Percentiles rank a stretch among this genome's conserved stretches.
phyloP scores from a whole-genome alignment of 2,113 vertebrate species.

The Chaetops frenatus region DNA sequence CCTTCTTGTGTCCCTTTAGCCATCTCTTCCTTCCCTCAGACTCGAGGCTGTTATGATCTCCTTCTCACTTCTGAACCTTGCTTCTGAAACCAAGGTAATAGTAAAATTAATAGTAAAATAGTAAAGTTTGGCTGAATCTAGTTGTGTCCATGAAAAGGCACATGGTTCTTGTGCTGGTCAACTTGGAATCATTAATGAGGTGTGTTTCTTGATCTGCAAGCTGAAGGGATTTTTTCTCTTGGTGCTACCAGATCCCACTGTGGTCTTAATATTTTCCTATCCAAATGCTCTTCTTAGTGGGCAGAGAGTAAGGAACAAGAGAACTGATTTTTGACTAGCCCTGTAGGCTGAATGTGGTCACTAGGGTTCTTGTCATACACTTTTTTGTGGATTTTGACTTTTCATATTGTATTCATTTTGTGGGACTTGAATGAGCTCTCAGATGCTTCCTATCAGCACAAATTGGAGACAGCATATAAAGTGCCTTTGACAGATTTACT shows the following conservation, averaged over 20 bases:
- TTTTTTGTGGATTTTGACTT: slow-evolving; percentile 38
- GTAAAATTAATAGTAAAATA: background rate
- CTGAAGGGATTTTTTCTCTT: background rate
- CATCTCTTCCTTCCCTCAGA: background rate
- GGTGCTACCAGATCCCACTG: background rate
- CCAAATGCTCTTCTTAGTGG: background rate
- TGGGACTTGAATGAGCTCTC: slow-evolving; percentile 2
- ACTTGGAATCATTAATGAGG: background rate
- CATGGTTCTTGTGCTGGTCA: background rate
- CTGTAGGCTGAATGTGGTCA: background rate
- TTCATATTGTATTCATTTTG: background rate
- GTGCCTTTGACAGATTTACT: slow-evolving; percentile 1
- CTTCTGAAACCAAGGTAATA: background rate
- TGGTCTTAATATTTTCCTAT: background rate
- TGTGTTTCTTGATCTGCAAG: background rate
- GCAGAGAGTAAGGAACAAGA: slow-evolving; percentile 19
- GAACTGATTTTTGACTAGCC: slow-evolving; percentile 11
- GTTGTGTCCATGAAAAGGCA: background rate
- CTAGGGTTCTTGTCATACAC: background rate
- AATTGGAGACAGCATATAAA: background rate
- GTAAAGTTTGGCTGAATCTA: background rate
- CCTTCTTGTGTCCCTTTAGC: background rate
- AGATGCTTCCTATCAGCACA: slow-evolving; percentile 3
- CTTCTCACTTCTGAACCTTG: background rate
- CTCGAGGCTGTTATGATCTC: background rate